Conservation (phyloP, 1,140 invertebrate genomes). For the Drosophila tropicalis region DNA sequence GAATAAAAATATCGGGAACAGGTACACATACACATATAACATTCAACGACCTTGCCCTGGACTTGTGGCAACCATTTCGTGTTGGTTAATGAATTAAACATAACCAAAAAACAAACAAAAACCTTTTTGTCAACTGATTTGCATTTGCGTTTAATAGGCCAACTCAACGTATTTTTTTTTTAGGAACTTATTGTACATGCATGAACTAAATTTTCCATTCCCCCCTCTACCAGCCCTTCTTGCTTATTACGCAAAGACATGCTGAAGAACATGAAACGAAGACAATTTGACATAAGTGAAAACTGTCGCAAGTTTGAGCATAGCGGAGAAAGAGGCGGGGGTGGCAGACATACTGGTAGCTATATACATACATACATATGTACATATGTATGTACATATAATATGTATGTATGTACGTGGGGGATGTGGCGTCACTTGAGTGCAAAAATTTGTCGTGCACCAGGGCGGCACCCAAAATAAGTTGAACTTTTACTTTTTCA, state of each 20-base stretch:
- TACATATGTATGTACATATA: no score
- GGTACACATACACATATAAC: background rate
- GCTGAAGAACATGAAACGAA: background rate
- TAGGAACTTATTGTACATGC: background rate
- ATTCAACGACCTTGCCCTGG: slow-evolving; percentile 16
- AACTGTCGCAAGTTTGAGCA: slow-evolving; percentile 33
- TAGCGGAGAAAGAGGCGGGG: background rate
- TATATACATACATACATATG: slow-evolving; percentile 12
- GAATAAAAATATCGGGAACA: slow-evolving; percentile 1
- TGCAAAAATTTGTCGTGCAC: slow-evolving; percentile 29
- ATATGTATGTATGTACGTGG: background rate
- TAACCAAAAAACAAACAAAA: background rate
- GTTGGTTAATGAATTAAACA: slow-evolving; percentile 16
- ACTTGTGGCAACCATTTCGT: slow-evolving; percentile 8
- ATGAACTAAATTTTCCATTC: no score
- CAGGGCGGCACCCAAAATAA: slow-evolving; percentile 15
- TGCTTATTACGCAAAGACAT: no score
- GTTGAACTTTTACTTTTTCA: slow-evolving; percentile 50
- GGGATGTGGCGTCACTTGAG: slow-evolving; percentile 4
- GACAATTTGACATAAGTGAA: slow-evolving; percentile 27
- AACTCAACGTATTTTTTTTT: background rate
- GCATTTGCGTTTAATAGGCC: slow-evolving; percentile 21
- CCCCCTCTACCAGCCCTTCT: no score
- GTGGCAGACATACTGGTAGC: slow-evolving; percentile 1
- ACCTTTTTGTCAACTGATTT: slow-evolving; percentile 9